Base-by-base conservation (phyloP, 2,113 vertebrate genomes). In the Hemicordylus capensis region DNA sequence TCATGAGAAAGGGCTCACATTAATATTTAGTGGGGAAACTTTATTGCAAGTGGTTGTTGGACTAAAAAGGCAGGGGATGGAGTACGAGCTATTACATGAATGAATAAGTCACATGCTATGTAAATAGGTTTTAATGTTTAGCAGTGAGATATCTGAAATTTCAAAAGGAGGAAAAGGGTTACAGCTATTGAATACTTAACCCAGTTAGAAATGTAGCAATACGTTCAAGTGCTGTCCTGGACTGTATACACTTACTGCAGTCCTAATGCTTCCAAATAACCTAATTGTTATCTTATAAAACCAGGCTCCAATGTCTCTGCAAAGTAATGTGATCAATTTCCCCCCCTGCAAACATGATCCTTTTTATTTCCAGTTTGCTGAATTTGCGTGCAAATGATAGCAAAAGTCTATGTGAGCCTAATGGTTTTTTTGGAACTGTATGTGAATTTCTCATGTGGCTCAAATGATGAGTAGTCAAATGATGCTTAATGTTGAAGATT, bases 331-430 rank as follows among this genome's bases (percentile, higher is more conserved):
- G 88, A 89, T 83, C 51, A 54, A 69, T 90, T 63, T 89, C 9
- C 15, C 3, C 8, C 48, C 81, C 20, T 69, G 1, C 82, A 89
- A 90, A 90, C 70, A 42, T 77, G 46, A 85, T 89, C 11, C 79
- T 85, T 76, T 93, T 88, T 90, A 48, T 88, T 92, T 92, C 77
- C 34, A 86, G 67, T 86, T 88, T 39, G 19, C 31, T 93, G 80
- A 85, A 85, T 74, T 61, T 89, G 48, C 74, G 26, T 77, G 73
- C 81, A 66, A 84, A 66, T 76, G 44, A 56, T 79, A 78, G 67
- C 59, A 86, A 42, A 84, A 83, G 76, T 64, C 12, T 66, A 61
- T 66, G 44, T 66, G 31, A 76, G 37, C 42, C 48, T 89, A 31
- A 85, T 81, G 87, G 83, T 42, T 28, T 91, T 81, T 89, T 64